A percentile compares a stretch with the other conserved stretches of the same genome.
Conservation (phyloP, 2,888 invertebrate species). For the Molanna angustata region DNA sequence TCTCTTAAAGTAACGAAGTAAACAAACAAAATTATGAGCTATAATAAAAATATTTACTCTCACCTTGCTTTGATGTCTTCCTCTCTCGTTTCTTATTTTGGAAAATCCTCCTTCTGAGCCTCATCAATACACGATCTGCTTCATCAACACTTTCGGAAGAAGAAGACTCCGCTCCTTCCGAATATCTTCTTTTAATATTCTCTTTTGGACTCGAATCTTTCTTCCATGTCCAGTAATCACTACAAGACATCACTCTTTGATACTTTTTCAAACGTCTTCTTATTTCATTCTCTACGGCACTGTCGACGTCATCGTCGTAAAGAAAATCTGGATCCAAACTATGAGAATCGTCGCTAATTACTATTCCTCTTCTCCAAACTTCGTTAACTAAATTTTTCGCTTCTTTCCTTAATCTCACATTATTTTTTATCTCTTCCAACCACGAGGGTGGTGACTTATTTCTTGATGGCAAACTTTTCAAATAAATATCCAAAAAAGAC, state of each 20-base stretch:
- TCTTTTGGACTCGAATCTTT: slow-evolving; percentile 22
- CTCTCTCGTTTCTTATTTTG: slow-evolving; percentile 52
- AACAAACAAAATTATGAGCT: too few species aligned
- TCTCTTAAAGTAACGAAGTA: too few species aligned
- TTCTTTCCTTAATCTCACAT: slow-evolving; percentile 24
- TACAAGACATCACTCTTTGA: slow-evolving; percentile 52
- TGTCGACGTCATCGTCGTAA: slow-evolving; percentile 29
- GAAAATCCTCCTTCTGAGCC: slow-evolving; percentile 52
- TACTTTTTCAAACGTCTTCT: slow-evolving; percentile 53
- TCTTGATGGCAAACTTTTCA: slow-evolving; percentile 51
- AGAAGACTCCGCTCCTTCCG: slow-evolving; percentile 39
- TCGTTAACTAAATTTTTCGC: slow-evolving; percentile 23
- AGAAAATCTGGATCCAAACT: slow-evolving; percentile 19
- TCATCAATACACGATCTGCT: slow-evolving; percentile 51
- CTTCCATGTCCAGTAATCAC: slow-evolving; percentile 39
- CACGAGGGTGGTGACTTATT: slow-evolving; percentile 49
- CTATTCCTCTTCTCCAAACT: slow-evolving; percentile 28
- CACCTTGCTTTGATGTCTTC: slow-evolving; percentile 36
- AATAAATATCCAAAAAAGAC: slow-evolving; percentile 53
- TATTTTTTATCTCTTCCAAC: slow-evolving; percentile 36
- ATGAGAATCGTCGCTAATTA: slow-evolving; percentile 22
- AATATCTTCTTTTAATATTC: slow-evolving; percentile 23
- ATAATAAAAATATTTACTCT: slow-evolving; percentile 5
- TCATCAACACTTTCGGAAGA: slow-evolving; percentile 55
- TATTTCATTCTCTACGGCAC: slow-evolving; percentile 47